Percentiles rank a stretch among this genome's conserved stretches.
Evolutionary conservation across 2,113 vertebrate species (phyloP).

Genomic region (Perca fluviatilis): DNA sequence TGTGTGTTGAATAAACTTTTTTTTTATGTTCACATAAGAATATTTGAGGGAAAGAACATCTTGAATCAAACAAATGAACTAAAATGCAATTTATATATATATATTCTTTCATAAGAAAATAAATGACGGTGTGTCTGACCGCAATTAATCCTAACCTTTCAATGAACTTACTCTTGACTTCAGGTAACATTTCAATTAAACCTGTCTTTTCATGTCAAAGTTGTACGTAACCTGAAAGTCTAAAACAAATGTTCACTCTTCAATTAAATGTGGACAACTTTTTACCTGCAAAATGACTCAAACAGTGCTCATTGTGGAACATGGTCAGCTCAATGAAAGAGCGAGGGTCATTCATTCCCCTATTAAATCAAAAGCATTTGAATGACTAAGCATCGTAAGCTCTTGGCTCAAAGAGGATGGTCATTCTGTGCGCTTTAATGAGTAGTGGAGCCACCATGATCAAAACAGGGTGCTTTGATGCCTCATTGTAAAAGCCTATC

Average conservation of each 20-base stretch:
- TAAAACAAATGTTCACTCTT: background rate
- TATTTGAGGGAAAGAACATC: background rate
- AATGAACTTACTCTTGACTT: background rate
- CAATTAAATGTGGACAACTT: background rate
- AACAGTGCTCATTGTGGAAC: constrained; percentile 11
- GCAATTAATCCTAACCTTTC: background rate
- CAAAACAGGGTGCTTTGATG: constrained; percentile 86
- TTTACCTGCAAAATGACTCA: constrained; percentile 15
- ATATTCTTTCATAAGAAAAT: background rate
- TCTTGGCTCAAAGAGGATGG: constrained; percentile 38
- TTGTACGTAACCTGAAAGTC: background rate
- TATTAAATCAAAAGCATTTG: constrained; percentile 33
- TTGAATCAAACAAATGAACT: background rate
- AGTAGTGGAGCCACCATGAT: constrained; percentile 86
- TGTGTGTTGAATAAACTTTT: background rate
- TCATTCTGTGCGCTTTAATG: constrained; percentile 80
- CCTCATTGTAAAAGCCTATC: constrained; percentile 83
- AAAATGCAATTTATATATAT: background rate
- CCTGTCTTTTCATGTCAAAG: too few relatives aligned
- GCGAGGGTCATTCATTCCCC: constrained; percentile 34
- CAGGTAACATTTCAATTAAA: too few relatives aligned
- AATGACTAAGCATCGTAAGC: constrained; percentile 36
- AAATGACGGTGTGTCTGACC: background rate
- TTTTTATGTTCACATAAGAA: background rate
- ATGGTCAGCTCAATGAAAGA: constrained; percentile 8